Conservation (phyloP, 2,888 invertebrate genomes). For the Caenorhabditis sp. region DNA sequence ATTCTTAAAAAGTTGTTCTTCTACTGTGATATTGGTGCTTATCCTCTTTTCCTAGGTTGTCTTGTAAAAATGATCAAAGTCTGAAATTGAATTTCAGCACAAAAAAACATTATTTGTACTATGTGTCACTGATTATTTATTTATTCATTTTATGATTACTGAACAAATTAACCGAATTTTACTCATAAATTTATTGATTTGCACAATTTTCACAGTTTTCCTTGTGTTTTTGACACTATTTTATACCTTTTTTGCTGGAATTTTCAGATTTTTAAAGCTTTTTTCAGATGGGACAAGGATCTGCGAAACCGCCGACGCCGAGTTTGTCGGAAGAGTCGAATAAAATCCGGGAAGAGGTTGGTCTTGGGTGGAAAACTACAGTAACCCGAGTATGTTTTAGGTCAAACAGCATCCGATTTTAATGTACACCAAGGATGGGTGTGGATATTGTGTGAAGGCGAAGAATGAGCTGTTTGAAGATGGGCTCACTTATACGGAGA, state of each 20-base stretch:
- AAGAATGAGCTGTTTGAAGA: slow-evolving; percentile 61
- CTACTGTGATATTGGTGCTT: slow-evolving; percentile 17
- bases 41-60: neutral
- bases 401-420: slow-evolving; percentile 54
- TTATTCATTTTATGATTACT: neutral
- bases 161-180: slow-evolving; percentile 1
- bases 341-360: slow-evolving; percentile 37
- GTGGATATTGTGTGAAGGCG: slow-evolving; percentile 66
- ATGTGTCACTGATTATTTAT: neutral
- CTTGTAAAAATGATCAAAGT: no score
- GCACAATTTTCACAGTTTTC: neutral
- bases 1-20: no score
- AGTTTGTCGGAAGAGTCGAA: slow-evolving; percentile 35
- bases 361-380: neutral
- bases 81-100: no score
- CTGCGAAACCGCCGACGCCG: slow-evolving; percentile 28
- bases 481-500: slow-evolving; percentile 54
- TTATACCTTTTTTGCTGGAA: neutral
- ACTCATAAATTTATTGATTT: neutral
- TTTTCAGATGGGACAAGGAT: slow-evolving; percentile 27
- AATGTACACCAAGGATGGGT: slow-evolving; percentile 64
- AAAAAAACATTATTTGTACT: neutral
- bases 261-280: neutral
- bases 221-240: neutral
- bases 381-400: slow-evolving; percentile 27